phyloP scores from a whole-genome alignment of 2,113 vertebrate species.

The Coptodon rendalli region DNA sequence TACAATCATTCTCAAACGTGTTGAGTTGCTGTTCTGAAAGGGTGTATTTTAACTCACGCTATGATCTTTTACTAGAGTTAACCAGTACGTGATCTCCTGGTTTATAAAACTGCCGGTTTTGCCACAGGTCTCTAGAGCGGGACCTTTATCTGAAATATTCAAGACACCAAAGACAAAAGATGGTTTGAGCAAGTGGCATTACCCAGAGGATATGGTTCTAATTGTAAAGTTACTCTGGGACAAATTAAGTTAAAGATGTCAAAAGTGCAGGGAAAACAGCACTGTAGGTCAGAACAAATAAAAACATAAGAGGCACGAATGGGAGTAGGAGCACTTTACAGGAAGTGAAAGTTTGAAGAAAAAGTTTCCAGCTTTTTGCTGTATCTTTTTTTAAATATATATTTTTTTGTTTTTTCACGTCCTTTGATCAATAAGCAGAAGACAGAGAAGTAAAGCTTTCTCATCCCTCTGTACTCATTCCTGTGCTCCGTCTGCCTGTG shows the following conservation, averaged over 20 bases:
- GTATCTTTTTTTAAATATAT: constrained; percentile 7
- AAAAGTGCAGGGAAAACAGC: background rate
- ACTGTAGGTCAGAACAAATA: background rate
- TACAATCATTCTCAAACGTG: background rate
- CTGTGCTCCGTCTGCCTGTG: constrained; percentile 53
- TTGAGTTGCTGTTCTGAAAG: background rate
- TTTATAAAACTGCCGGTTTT: background rate
- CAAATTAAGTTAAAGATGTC: background rate
- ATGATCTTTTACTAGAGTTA: background rate
- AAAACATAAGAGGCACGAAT: background rate
- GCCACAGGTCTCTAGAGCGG: background rate
- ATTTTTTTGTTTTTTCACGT: constrained; percentile 2
- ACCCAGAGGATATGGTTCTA: background rate
- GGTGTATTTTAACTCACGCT: background rate
- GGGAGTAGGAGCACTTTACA: background rate
- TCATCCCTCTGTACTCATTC: constrained; percentile 50
- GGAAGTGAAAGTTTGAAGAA: constrained; percentile 32
- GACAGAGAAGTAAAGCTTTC: constrained; percentile 55
- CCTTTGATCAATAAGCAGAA: constrained; percentile 62
- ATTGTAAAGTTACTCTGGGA: background rate
- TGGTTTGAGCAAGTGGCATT: background rate
- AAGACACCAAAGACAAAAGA: background rate
- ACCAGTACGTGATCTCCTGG: background rate
- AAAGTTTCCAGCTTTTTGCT: constrained; percentile 32
- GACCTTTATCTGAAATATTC: background rate